Evolutionary conservation across 2,113 vertebrate genomes (phyloP), one percentile per base, ranked within the genome.

Genomic region (Sturnira hondurensis): DNA sequence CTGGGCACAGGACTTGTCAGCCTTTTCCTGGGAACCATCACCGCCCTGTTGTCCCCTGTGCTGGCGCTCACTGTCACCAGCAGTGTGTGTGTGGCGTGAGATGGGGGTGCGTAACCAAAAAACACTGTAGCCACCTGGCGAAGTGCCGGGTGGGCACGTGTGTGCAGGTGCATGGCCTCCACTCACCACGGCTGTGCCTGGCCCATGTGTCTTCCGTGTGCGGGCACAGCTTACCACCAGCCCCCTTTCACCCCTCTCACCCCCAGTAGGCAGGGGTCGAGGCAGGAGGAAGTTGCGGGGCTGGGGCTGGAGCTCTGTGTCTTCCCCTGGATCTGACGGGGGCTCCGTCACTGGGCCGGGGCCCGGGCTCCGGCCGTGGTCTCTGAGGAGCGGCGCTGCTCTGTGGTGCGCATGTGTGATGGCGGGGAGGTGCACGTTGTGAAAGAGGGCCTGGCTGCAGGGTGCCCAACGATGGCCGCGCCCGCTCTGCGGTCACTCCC

Each of bases 81-180:
- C 13, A 6, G 5, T 1, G 0, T 0, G 0, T 5, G 8, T 15
- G 45, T n/a, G 10, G 45, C 28, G 15, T 7, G 4, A 4, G 0
- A 0, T 6, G 0, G 0, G 11, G 36, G 2, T 0, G 7, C 16
- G 5, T 2, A 1, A 8, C 22, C 50, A 1, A 1, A 11, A 28
- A 38, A 31, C 12, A 0, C 28, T 13, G 58, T 24, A 28, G 61
- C 61, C 28, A 4, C 28, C 28, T 14, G 61, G 24, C 13, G 20
- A 63, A 63, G 61, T 63, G 61, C 28, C 12, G 13, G 13, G 61
- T 13, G 28, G 61, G 58, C 24, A 28, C 58, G 1, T 4, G 4
- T 24, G 24, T 61, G 58, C 58, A 28, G 24, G 61, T 31, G 61
- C 61, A 3, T 12, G 26, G 61, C 61, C 58, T 13, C 31, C 58